Conservation (phyloP, 2,888 invertebrate species). For the Emmelina monodactyla region DNA sequence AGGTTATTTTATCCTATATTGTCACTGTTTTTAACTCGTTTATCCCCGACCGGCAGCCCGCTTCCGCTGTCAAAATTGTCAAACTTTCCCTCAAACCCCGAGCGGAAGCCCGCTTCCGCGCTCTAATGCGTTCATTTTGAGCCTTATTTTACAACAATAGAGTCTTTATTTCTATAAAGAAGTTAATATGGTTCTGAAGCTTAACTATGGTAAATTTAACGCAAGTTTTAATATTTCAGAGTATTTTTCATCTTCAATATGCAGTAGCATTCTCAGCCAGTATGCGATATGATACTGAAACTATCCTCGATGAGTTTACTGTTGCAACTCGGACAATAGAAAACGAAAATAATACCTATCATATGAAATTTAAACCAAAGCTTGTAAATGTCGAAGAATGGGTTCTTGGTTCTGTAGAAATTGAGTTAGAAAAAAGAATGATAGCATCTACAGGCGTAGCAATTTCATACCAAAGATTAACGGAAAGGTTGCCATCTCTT, state of each 20-base stretch:
- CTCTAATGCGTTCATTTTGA: no score
- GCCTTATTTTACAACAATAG: no score
- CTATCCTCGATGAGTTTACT: conserved; percentile 35
- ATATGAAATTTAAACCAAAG: conserved; percentile 34
- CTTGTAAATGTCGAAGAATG: conserved; percentile 30
- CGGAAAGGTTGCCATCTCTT: conserved; percentile 68
- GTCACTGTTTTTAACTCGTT: no score
- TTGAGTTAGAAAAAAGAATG: conserved; percentile 35
- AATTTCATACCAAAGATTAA: conserved; percentile 70
- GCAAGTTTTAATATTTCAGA: conserved; percentile 31
- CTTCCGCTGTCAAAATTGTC: no score
- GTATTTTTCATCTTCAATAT: conserved; percentile 52
- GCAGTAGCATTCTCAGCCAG: conserved; percentile 39
- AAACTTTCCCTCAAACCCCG: no score
- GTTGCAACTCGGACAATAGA: conserved; percentile 33
- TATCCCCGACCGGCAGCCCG: no score
- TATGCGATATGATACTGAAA: conserved; percentile 33
- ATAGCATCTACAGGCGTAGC: conserved; percentile 50
- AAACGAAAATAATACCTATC: conserved; percentile 38
- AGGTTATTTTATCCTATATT: no score
- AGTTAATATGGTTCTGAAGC: no score
- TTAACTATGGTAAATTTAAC: no score
- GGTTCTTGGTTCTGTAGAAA: conserved; percentile 38
- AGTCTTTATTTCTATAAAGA: no score
- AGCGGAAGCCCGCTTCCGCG: no score